phyloP scores from a whole-genome alignment of 92 coral and sea anemone species.

The Nematostella vectensis region DNA sequence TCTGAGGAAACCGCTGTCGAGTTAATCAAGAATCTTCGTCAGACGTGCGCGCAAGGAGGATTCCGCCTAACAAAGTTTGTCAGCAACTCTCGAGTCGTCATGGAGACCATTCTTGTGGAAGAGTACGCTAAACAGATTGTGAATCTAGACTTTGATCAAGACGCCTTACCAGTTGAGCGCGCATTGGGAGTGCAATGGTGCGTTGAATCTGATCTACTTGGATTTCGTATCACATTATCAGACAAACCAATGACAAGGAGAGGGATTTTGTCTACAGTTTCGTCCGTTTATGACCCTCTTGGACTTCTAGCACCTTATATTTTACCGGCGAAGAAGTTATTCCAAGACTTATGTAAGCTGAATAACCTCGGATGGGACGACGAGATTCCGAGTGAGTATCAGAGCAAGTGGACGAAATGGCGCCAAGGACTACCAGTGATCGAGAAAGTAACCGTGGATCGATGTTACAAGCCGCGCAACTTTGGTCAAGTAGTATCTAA shows the following conservation, averaged over 20 bases:
- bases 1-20: background rate
- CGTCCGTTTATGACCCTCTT: background rate
- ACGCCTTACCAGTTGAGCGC: conserved; percentile 28
- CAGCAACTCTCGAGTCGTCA: background rate
- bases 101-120: background rate
- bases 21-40: background rate
- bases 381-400: conserved; percentile 36
- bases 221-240: background rate
- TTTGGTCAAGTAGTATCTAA: conserved; percentile 35
- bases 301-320: background rate
- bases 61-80: background rate
- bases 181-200: conserved; percentile 52
- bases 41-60: background rate
- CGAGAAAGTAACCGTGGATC: background rate
- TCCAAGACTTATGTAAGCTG: conserved; percentile 30
- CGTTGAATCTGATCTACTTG: background rate
- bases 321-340: background rate
- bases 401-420: conserved; percentile 40
- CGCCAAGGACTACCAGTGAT: conserved; percentile 15
- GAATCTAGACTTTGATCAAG: conserved; percentile 9
- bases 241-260: background rate
- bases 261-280: background rate
- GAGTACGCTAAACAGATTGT: background rate
- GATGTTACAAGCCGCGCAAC: conserved; percentile 30
- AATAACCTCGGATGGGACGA: conserved; percentile 42